Percentiles rank a stretch among this genome's conserved stretches.
Evolutionary conservation across 2,888 invertebrate species (phyloP).

Genomic region (Adineta ricciae): DNA sequence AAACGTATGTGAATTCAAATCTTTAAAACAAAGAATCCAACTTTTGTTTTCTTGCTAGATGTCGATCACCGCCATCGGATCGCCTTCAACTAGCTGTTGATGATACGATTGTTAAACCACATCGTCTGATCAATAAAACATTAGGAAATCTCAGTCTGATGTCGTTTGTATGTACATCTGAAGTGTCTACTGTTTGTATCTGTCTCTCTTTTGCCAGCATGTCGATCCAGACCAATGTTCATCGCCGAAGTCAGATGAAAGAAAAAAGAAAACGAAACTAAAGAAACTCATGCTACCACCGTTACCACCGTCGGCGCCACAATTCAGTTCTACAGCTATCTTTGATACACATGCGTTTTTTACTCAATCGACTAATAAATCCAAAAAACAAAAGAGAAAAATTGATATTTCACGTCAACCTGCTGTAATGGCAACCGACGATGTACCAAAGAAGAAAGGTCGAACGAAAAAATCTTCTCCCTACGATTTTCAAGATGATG

Average conservation of each 20-base stretch:
- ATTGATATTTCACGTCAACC: slow-evolving; percentile 7
- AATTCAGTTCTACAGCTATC: not conserved
- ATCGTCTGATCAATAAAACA: not conserved
- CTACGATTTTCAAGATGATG: not conserved
- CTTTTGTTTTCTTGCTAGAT: not conserved
- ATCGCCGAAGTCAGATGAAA: not conserved
- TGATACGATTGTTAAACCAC: slow-evolving; percentile 1
- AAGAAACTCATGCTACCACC: not conserved
- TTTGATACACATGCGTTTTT: not conserved
- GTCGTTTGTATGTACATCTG: not conserved
- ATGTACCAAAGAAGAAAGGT: not conserved
- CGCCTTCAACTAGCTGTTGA: not conserved
- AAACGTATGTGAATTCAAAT: not conserved
- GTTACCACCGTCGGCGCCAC: not conserved
- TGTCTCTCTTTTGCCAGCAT: not conserved
- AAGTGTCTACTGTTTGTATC: too few relatives aligned
- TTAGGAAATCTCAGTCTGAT: not conserved
- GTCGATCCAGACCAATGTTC: not conserved
- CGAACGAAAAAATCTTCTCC: not conserved
- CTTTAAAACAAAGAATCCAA: not conserved
- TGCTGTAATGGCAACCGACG: not conserved
- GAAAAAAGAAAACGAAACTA: not conserved
- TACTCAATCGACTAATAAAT: not conserved
- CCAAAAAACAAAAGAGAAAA: not conserved
- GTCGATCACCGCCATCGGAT: not conserved